A percentile compares a stretch with the other conserved stretches of the same genome.
Conservation (phyloP, 1,140 invertebrate genomes). For the Cataglyphis hispanica region DNA sequence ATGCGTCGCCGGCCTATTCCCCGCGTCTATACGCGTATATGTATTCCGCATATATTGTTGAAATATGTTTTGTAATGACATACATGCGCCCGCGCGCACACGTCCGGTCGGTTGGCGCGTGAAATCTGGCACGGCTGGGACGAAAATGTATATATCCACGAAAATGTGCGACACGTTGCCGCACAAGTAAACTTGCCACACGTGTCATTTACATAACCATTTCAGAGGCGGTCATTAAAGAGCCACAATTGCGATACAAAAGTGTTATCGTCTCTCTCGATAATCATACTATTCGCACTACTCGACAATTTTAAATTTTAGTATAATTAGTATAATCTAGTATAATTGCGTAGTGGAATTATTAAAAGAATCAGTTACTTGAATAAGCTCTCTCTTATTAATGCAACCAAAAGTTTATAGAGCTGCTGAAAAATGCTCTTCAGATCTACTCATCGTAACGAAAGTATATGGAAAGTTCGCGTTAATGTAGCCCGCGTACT, state of each 20-base stretch:
- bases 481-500: constrained; percentile 24
- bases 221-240: constrained; percentile 27
- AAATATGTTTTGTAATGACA: constrained; percentile 65
- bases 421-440: too few relatives aligned
- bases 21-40: not conserved
- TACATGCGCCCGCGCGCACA: constrained; percentile 8
- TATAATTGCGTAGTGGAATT: not conserved
- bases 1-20: constrained; percentile 43
- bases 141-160: constrained; percentile 49
- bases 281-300: too few relatives aligned
- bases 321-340: too few relatives aligned
- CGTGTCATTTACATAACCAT: constrained; percentile 47
- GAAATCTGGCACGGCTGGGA: constrained; percentile 56
- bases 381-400: not conserved
- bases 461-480: constrained; percentile 15
- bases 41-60: constrained; percentile 14
- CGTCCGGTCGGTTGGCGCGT: constrained; percentile 28
- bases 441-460: constrained; percentile 2
- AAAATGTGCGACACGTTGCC: constrained; percentile 37
- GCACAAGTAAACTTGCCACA: constrained; percentile 37
- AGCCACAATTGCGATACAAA: not conserved
- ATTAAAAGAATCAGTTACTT: not conserved
- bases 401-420: too few relatives aligned
- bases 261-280: not conserved
- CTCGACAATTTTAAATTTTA: too few relatives aligned